Evolutionary conservation across 2,113 vertebrate species (phyloP).

Genomic region (Anolis sagrei): DNA sequence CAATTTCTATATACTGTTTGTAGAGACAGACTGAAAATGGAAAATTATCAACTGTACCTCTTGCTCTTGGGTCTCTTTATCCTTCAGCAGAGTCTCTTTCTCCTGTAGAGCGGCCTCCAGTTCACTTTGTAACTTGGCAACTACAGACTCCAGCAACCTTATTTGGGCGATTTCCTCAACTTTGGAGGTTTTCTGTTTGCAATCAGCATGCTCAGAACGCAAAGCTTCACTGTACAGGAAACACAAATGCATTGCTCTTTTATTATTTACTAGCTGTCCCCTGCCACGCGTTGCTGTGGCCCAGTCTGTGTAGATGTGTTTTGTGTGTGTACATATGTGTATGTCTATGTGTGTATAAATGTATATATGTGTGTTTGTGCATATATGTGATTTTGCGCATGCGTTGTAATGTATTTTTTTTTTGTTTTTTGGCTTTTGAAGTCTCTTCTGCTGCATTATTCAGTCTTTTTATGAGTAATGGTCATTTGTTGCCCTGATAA

Average conservation of each 20-base stretch:
- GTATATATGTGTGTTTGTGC: no score
- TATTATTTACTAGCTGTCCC: background rate
- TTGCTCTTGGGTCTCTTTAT: constrained; percentile 63
- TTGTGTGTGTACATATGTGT: no score
- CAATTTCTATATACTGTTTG: background rate
- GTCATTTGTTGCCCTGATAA: no score
- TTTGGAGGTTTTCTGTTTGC: constrained; percentile 66
- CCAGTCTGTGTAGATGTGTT: no score
- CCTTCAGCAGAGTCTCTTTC: constrained; percentile 59
- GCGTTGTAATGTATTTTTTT: no score
- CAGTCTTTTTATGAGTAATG: no score
- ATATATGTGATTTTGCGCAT: no score
- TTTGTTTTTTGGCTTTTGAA: no score
- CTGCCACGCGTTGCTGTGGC: no score
- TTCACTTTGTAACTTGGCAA: constrained; percentile 67
- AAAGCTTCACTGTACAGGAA: constrained; percentile 69
- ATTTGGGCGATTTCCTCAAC: constrained; percentile 66
- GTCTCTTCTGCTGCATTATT: no score
- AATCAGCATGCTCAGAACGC: constrained; percentile 61
- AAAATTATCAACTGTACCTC: constrained; percentile 49
- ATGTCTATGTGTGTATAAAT: no score
- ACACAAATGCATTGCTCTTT: background rate
- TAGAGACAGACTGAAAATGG: background rate
- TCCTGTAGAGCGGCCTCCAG: constrained; percentile 62
- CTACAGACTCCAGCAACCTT: constrained; percentile 69